Percentiles rank a stretch among this genome's conserved stretches.
Conservation (phyloP, 92 coral and sea anemone species). For the Actinernus sp. region DNA sequence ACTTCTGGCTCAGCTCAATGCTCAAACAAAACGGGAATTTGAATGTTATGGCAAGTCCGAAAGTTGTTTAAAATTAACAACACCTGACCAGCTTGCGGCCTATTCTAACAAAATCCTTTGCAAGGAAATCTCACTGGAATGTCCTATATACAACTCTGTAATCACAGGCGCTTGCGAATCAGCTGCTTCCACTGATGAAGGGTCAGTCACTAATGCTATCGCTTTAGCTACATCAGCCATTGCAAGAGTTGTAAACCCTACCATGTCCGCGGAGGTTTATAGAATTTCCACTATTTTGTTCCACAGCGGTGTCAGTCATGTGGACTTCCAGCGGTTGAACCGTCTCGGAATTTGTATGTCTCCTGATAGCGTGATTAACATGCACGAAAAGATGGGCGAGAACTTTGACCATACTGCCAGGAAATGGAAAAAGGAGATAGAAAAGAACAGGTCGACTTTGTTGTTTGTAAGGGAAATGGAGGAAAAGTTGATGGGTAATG, state of each 20-base stretch:
- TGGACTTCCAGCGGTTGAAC: conserved; percentile 12
- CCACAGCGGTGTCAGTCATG: conserved; percentile 27
- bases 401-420: conserved; percentile 9
- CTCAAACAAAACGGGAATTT: conserved; percentile 10
- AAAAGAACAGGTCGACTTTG: conserved; percentile 13
- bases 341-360: conserved; percentile 41
- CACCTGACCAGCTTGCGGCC: conserved; percentile 39
- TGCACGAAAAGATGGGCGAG: conserved; percentile 19
- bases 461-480: conserved; percentile 12
- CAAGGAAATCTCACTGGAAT: conserved; percentile 29
- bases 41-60: conserved; percentile 25
- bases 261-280: conserved; percentile 15
- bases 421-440: conserved; percentile 28
- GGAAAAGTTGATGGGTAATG: background rate
- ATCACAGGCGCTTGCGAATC: conserved; percentile 4
- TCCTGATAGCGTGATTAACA: conserved; percentile 1
- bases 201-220: conserved; percentile 14
- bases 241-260: background rate
- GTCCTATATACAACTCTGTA: conserved; percentile 32
- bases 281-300: conserved; percentile 26
- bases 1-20: conserved; percentile 2
- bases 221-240: conserved; percentile 16
- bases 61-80: conserved; percentile 24
- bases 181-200: background rate
- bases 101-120: conserved; percentile 37